Evolutionary conservation across 2,113 vertebrate genomes (phyloP), one percentile per base, ranked within the genome.

Genomic region (Eurypyga helias): DNA sequence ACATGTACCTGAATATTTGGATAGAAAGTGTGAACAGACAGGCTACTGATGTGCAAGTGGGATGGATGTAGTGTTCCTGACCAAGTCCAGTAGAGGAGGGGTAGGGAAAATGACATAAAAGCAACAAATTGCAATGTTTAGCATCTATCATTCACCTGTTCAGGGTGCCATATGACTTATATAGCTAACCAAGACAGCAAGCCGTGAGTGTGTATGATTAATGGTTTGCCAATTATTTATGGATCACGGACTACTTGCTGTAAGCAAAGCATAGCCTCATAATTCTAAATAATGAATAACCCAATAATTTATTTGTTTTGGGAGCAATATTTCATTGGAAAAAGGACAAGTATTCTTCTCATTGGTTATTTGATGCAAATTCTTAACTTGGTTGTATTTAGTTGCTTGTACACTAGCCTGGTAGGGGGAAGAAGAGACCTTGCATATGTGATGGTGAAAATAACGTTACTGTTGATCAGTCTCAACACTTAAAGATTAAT

Each of bases 241-340:
- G 77, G 83, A 96, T 89, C 80, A 71, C 52, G 72, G 51, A 46
- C 58, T 70, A 58, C 64, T 83, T 70, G 55, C 67, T 78, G 29
- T 76, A 88, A 94, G 80, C 71, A 52, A 88, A 94, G 80, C 75
- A 55, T 52, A 71, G 34, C n/a, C 69, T 88, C 55, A 25, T 85
- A 78, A 87, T 66, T 90, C 72, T 93, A 78, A 95, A 86, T 91
- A 91, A 93, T 88, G 57, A 92, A 89, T 84, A 90, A 87, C 66
- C 54, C 25, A 51, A 43, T 80, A 84, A 82, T 54, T 73, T 81
- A 69, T 67, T 95, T 1, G 2, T 41, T 87, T 93, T 11, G 33
- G 34, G 67, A 87, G 21, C 26, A 87, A 52, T 34, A 85, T 14
- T 34, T 78, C 52, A 76, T 38, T 5, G 31, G 66, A 71, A 86